A percentile compares a stretch with the other conserved stretches of the same genome.
These are phyloP conservation scores for Trachelus tabidus DNA, from an alignment of 2,888 invertebrate genomes.

Conservation along the genomic window DNA sequence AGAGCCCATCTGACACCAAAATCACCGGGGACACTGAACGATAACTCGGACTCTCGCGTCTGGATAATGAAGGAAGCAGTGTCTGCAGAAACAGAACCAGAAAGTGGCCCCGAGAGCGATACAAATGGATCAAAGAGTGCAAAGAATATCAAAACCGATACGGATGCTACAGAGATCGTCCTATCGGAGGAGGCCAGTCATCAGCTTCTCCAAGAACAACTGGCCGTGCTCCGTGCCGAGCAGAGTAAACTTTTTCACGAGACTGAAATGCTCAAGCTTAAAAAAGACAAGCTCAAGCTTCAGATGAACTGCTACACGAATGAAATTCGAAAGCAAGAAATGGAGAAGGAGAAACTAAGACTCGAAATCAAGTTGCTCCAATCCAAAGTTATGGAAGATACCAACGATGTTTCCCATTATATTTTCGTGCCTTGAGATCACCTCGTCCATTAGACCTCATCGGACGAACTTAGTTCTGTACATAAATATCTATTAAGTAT, in stretches of 20 bases:
- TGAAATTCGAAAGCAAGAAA: constrained; percentile 54
- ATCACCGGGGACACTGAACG: constrained; percentile 39
- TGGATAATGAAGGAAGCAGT: constrained; percentile 52
- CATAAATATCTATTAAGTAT: neutral
- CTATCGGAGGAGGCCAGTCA: constrained; percentile 53
- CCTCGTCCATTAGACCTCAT: neutral
- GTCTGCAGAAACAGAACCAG: constrained; percentile 40
- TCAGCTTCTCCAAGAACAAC: constrained; percentile 54
- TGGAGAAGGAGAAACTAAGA: constrained; percentile 58
- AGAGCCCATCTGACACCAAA: constrained; percentile 35
- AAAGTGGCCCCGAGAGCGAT: constrained; percentile 45
- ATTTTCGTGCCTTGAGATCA: constrained; percentile 56
- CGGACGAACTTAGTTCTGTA: neutral
- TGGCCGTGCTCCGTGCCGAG: constrained; percentile 59
- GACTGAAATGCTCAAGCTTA: constrained; percentile 59
- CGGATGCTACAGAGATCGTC: constrained; percentile 38
- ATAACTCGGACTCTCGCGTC: constrained; percentile 45
- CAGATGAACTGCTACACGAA: constrained; percentile 54
- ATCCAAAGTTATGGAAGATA: constrained; percentile 57
- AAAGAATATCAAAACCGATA: constrained; percentile 17
- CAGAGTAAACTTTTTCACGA: constrained; percentile 56
- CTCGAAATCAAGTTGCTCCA: constrained; percentile 58
- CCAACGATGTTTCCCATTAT: constrained; percentile 59
- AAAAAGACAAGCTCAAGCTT: constrained; percentile 66
- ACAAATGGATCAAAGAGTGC: constrained; percentile 18